phyloP scores from a whole-genome alignment of 2,888 invertebrate species.

The Leucophenga montana region DNA sequence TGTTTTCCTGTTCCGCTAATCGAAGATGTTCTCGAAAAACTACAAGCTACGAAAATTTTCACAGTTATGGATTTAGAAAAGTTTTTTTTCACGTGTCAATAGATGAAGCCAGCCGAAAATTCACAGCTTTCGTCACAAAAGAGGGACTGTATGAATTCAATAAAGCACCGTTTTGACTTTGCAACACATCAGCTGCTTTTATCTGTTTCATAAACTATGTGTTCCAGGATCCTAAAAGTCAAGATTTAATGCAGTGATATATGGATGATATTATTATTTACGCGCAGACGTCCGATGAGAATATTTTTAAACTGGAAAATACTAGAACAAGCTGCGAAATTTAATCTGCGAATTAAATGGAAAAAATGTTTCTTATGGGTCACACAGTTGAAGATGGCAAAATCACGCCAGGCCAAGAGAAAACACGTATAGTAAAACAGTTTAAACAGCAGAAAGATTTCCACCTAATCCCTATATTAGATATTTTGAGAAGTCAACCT shows the following conservation, averaged over 20 bases:
- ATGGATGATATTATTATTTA: conserved; percentile 42
- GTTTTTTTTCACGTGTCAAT: conserved; percentile 38
- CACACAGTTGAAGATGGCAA: conserved; percentile 27
- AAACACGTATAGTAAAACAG: neutral
- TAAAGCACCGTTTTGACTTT: conserved; percentile 18
- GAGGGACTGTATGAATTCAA: conserved; percentile 20
- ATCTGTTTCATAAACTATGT: neutral
- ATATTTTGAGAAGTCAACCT: too few relatives aligned
- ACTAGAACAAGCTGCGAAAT: conserved; percentile 15
- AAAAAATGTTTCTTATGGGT: conserved; percentile 34
- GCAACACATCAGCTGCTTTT: conserved; percentile 26
- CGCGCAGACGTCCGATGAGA: conserved; percentile 25
- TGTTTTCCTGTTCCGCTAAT: conserved; percentile 38
- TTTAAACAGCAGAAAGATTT: neutral
- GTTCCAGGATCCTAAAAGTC: conserved; percentile 38
- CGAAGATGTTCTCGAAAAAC: conserved; percentile 30
- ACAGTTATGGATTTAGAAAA: conserved; percentile 31
- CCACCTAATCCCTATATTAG: neutral
- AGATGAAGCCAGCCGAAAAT: conserved; percentile 28
- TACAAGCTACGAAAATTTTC: conserved; percentile 24
- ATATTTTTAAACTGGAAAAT: conserved; percentile 37
- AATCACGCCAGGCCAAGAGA: conserved; percentile 33
- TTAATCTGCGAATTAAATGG: conserved; percentile 30
- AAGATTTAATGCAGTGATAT: conserved; percentile 31
- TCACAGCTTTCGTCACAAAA: conserved; percentile 20